A percentile compares a stretch with the other conserved stretches of the same genome.
These are phyloP conservation scores for Ochotona curzoniae DNA, from an alignment of 2,113 vertebrate species.

Conservation along the genomic window DNA sequence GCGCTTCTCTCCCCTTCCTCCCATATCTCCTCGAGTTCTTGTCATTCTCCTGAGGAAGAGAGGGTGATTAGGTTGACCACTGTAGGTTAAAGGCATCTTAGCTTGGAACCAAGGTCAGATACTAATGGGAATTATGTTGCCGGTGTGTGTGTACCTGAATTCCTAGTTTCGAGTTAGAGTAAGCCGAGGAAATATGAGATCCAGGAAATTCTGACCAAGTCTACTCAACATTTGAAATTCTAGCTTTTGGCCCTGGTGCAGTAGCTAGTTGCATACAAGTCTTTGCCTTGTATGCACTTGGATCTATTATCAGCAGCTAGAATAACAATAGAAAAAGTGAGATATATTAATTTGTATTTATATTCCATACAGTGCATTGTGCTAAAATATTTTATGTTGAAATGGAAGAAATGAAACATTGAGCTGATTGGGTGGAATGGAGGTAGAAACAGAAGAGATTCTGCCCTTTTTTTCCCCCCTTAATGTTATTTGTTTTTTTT, in stretches of 20 bases:
- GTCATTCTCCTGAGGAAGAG: neutral
- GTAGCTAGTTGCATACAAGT: neutral
- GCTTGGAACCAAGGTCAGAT: neutral
- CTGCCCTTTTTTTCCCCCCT: neutral
- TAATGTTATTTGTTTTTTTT: neutral
- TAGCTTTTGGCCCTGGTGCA: neutral
- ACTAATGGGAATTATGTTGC: neutral
- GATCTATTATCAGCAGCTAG: neutral
- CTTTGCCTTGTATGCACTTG: neutral
- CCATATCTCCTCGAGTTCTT: neutral
- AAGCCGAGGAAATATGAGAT: neutral
- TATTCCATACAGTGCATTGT: neutral
- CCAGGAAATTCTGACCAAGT: neutral
- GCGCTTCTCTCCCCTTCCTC: neutral
- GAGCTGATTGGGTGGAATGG: neutral
- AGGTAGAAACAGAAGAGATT: neutral
- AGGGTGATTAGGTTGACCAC: neutral
- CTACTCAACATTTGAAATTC: conserved; percentile 4
- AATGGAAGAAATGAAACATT: neutral
- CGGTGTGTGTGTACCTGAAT: neutral
- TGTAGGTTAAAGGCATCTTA: neutral
- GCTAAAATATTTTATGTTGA: conserved; percentile 28
- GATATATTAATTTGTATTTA: neutral
- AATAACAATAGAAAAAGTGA: neutral
- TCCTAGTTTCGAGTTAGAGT: neutral